phyloP scores from a whole-genome alignment of 1,140 invertebrate species.

The Heterodera schachtii region DNA sequence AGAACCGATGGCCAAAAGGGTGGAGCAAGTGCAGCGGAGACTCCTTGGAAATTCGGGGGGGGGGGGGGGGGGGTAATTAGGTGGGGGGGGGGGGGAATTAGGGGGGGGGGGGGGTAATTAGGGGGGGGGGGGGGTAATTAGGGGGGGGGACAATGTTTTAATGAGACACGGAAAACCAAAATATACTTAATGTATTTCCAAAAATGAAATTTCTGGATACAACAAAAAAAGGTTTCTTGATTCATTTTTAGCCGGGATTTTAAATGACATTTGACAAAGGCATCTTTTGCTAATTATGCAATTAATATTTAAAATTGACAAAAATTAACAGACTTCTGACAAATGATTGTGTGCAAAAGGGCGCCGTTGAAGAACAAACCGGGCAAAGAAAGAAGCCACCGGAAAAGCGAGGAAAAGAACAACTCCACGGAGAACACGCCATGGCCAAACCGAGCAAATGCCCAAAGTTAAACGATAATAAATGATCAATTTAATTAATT shows the following conservation, averaged over 20 bases:
- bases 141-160: too few relatives aligned
- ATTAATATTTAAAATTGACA: not conserved
- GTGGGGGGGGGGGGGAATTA: too few relatives aligned
- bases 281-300: too few relatives aligned
- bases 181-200: not conserved
- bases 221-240: too few relatives aligned
- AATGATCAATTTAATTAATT: too few relatives aligned
- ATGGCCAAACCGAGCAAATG: not conserved
- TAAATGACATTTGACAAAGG: too few relatives aligned
- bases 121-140: too few relatives aligned
- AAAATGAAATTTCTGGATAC: not conserved
- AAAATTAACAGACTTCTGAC: not conserved
- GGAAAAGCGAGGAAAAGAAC: not conserved
- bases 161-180: too few relatives aligned
- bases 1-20: constrained; percentile 3
- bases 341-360: not conserved
- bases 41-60: not conserved
- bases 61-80: too few relatives aligned
- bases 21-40: not conserved
- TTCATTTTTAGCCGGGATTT: too few relatives aligned
- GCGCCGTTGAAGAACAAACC: constrained; percentile 1
- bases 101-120: too few relatives aligned
- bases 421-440: not conserved
- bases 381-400: not conserved
- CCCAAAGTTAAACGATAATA: not conserved